phyloP scores from a whole-genome alignment of 2,797 vertebrate genomes.

The Aulostomus chinensis region DNA sequence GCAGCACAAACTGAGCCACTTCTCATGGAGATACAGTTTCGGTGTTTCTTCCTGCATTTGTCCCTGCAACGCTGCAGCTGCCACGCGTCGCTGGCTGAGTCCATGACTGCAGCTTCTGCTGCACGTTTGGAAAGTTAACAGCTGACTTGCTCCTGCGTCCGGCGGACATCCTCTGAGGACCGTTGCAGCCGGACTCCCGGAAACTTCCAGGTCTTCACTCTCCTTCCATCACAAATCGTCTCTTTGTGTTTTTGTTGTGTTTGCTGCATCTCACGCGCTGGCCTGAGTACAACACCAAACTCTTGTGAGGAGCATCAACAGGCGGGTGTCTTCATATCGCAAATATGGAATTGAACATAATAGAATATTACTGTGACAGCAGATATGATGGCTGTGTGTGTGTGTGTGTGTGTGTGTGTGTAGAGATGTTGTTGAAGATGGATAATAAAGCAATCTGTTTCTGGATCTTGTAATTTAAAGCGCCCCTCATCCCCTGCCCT shows the following conservation, averaged over 20 bases:
- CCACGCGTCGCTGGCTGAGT: too few species aligned
- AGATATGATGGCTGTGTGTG: constrained; percentile 40
- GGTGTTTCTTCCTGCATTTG: too few species aligned
- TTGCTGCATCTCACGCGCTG: background rate
- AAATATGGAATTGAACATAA: constrained; percentile 54
- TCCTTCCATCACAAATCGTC: too few species aligned
- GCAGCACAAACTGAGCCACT: too few species aligned
- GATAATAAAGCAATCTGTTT: constrained; percentile 80
- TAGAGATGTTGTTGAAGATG: constrained; percentile 64
- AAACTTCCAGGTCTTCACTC: too few species aligned
- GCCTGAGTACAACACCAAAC: background rate
- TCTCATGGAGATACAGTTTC: too few species aligned
- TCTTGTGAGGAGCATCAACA: constrained; percentile 13
- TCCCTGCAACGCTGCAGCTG: too few species aligned
- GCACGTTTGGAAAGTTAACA: too few species aligned
- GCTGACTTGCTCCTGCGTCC: too few species aligned
- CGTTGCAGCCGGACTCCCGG: too few species aligned
- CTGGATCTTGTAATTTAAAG: constrained; percentile 76
- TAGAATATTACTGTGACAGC: constrained; percentile 53
- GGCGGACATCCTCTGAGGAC: too few species aligned
- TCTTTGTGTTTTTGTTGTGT: constrained; percentile 26
- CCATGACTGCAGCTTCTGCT: too few species aligned
- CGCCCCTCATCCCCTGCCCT: constrained; percentile 46
- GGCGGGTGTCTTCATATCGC: constrained; percentile 32
- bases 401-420: constrained; percentile 12